Evolutionary conservation across 2,113 vertebrate genomes (phyloP).

Genomic region (Hypanus sabinus): DNA sequence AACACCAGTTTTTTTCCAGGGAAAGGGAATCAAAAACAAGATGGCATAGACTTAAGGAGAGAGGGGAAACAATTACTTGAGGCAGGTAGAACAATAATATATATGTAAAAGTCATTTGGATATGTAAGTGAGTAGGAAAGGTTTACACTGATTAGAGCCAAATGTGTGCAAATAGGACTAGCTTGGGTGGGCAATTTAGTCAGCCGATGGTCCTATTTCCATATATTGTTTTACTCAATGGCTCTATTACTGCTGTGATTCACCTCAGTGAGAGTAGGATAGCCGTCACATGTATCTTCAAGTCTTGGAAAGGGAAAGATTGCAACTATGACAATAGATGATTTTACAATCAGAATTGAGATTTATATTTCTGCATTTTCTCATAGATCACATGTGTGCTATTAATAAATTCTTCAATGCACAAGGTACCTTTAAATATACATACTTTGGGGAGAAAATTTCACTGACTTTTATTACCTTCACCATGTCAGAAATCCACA

Average conservation of each 20-base stretch:
- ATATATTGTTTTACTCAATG: no score
- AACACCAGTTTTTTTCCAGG: no score
- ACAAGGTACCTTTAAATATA: neutral
- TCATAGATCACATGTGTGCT: neutral
- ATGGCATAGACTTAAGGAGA: no score
- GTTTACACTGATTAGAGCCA: no score
- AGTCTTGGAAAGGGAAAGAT: neutral
- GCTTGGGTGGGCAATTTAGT: no score
- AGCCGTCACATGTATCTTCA: neutral
- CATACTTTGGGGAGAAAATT: neutral
- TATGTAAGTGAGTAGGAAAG: no score
- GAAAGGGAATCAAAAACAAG: no score
- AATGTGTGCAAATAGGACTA: no score
- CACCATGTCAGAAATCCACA: neutral
- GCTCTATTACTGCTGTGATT: neutral
- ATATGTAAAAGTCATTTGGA: no score
- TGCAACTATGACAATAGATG: neutral
- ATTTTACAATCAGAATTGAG: neutral
- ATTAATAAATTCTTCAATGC: neutral
- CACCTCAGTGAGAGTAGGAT: neutral
- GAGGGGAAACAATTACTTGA: no score
- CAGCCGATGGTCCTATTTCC: no score
- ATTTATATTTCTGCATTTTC: neutral
- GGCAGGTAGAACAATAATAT: no score
- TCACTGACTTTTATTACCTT: neutral